Base-by-base conservation (phyloP, 2,113 vertebrate species). In the Dasyurus viverrinus region DNA sequence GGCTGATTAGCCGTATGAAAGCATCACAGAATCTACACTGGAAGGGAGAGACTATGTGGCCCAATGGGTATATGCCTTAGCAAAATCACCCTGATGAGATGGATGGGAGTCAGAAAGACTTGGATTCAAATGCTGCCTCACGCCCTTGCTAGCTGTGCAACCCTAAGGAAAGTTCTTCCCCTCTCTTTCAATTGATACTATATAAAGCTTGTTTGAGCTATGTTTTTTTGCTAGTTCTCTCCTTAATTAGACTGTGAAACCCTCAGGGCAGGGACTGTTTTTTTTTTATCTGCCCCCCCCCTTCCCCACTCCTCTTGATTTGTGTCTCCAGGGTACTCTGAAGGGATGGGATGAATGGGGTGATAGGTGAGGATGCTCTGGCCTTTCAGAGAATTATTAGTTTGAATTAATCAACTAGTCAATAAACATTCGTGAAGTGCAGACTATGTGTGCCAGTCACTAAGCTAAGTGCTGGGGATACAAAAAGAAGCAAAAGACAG, bases 291-390 rank as follows among this genome's bases (percentile, higher is more conserved):
- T 50, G 6, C 8, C 50, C 47, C 47, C 4, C 4, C 47, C 4
- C 47, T 47, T 47, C 9, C n/a, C n/a, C n/a, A n/a, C n/a, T n/a
- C n/a, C 10, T 52, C 50, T 52, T 10, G 10, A 52, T 52, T 52
- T 42, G 6, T 23, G 19, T 19, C 1, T 6, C 19, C 16, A 42
- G 22, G 36, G 5, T 76, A 22, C 68, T 19, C 68, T 84, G 36
- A 23, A n/a, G 30, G 47, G 2, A 19, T 1, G 8, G 50, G 11
- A 8, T 0, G 30, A 19, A 2, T 27, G 10, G 1, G 30, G 14
- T 76, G 4, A 42, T 84, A 84, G 68, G 7, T 42, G n/a, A n/a
- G 6, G 42, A n/a, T 76, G 14, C 36, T n/a, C 36, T 76, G 60
- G 12, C 4, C 16, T 84, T 84, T 84, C n/a, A 84, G 68, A 84